Evolutionary conservation across 2,113 vertebrate species (phyloP).

Genomic region (Piprites chloris): DNA sequence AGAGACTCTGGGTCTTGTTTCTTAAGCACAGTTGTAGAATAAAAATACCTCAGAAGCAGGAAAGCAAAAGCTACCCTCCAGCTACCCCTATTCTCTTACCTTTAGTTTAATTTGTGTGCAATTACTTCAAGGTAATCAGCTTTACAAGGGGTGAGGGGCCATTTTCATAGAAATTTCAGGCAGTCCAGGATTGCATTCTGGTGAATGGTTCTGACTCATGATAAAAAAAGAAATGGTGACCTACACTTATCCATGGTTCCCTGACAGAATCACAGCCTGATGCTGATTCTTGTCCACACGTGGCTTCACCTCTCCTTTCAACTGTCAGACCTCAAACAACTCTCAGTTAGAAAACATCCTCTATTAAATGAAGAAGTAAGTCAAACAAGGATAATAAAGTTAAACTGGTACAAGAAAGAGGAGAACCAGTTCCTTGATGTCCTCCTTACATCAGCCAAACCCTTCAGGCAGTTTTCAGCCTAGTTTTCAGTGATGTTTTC

Average conservation of each 20-base stretch:
- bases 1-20: not conserved
- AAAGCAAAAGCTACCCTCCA: not conserved
- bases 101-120: not conserved
- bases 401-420: not conserved
- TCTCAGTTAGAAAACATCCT: not conserved
- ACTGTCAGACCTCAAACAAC: not conserved
- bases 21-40: not conserved
- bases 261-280: not conserved
- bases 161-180: not conserved
- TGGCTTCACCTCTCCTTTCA: not conserved
- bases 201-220: not conserved
- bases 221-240: not conserved
- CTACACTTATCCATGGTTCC: rapidly evolving
- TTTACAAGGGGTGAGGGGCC: not conserved
- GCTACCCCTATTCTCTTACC: not conserved
- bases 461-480: not conserved
- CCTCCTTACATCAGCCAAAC: not conserved
- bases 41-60: not conserved
- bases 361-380: not conserved
- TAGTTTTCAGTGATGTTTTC: not conserved
- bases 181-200: not conserved
- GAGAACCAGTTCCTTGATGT: not conserved
- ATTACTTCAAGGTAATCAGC: not conserved
- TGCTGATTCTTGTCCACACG: not conserved
- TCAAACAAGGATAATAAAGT: not conserved